Conservation (phyloP, 2,888 invertebrate genomes). For the Mythimna pallens region DNA sequence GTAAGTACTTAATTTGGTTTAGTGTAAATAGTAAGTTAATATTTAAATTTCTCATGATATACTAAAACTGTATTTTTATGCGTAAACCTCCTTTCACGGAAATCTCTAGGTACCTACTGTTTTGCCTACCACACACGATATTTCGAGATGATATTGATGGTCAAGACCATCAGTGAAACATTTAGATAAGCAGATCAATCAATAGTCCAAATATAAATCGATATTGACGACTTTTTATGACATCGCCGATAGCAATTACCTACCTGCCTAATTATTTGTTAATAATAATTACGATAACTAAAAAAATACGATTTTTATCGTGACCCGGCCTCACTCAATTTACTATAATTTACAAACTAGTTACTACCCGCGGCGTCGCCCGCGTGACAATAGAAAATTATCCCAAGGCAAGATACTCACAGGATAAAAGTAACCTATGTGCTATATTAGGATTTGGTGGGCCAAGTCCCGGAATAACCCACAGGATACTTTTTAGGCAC, state of each 20-base stretch:
- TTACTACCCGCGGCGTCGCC: too few relatives aligned
- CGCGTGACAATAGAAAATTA: too few relatives aligned
- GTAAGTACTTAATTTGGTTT: too few relatives aligned
- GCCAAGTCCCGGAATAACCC: too few relatives aligned
- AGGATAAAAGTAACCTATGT: too few relatives aligned
- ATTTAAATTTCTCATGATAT: too few relatives aligned
- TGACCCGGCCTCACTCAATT: neutral
- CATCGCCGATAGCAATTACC: slow-evolving; percentile 17
- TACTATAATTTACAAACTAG: neutral
- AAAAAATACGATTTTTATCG: neutral
- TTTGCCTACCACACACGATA: neutral
- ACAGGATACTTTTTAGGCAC: too few relatives aligned
- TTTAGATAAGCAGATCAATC: slow-evolving; percentile 12
- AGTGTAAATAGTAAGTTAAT: too few relatives aligned
- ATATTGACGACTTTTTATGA: slow-evolving; percentile 22
- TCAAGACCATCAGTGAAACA: slow-evolving; percentile 17
- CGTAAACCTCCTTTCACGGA: neutral
- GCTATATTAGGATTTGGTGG: too few relatives aligned
- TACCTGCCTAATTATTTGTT: neutral
- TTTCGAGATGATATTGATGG: slow-evolving; percentile 4
- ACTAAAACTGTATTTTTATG: too few relatives aligned
- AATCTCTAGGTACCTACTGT: neutral
- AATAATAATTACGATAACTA: neutral
- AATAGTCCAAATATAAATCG: slow-evolving; percentile 23
- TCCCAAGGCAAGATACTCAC: too few relatives aligned